Evolutionary conservation across 2,888 invertebrate species (phyloP), one percentile per base, ranked within the genome.

Genomic region (Odontothrips loti): DNA sequence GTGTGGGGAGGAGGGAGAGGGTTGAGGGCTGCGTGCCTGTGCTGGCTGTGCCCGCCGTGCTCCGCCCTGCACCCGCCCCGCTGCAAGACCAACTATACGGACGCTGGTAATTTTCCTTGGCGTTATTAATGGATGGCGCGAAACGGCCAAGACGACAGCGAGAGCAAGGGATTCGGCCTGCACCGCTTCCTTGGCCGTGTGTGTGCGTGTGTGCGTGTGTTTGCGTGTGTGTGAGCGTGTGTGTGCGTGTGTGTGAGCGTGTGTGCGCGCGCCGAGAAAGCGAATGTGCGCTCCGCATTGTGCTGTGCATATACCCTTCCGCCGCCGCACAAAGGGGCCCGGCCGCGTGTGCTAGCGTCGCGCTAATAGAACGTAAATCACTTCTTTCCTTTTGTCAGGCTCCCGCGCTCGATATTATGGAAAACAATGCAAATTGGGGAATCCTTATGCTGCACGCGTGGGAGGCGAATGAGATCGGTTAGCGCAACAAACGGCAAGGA

Each of bases 101-200:
- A 23, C 27, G 68, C 3, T 75, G 68, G 68, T 75, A 75, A 75
- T 75, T 75, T 75, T 75, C 68, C 68, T 75, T 75, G 68, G 68
- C 68, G 68, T 75, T 75, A 75, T 75, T 75, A 75, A 75, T 75
- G 68, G 23, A 75, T 75, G 68, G 68, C 68, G 68, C 23, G 68
- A 75, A 75, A 75, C 68, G 68, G 68, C 68, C 68, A 27, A 75
- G 68, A 75, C 68, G 68, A 75, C 68, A 75, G 68, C 68, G 34
- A 27, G 68, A 27, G 68, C 68, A 27, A 75, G 34, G 34, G 34
- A 43, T 43, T 43, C 68, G 23, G 27, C 68, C 68, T 75, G 34
- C 27, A 23, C 68, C 23, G 68, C 68, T 27, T 58, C 68, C 68
- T 75, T 68, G 68, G 68, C 23, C 23, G 68, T 23, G 27, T 68